Evolutionary conservation across 2,113 vertebrate species (phyloP).

Genomic region (Eolophus roseicapilla): DNA sequence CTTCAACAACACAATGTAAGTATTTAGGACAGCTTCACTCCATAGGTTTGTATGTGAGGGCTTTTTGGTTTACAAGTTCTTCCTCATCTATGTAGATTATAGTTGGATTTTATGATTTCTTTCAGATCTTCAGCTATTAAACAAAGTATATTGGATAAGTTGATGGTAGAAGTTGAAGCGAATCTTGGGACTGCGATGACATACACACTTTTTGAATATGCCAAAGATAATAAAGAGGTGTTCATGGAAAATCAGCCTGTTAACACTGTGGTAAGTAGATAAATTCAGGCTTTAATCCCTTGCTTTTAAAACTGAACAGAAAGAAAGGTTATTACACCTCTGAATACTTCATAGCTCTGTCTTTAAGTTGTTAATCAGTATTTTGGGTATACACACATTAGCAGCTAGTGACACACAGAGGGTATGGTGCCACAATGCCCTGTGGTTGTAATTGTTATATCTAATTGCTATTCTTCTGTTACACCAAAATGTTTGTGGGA

Average conservation of each 20-base stretch:
- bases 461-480: background rate
- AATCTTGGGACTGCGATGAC: conserved; percentile 96
- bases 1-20: conserved; percentile 96
- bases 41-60: background rate
- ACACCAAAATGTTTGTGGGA: background rate
- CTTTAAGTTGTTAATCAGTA: background rate
- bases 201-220: conserved; percentile 95
- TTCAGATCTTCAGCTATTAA: conserved; percentile 85
- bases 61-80: background rate
- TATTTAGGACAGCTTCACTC: background rate
- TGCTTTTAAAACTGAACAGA: background rate
- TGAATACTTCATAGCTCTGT: background rate
- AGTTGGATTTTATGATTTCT: background rate
- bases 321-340: background rate
- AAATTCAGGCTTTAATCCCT: background rate
- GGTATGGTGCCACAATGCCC: background rate
- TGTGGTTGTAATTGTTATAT: background rate
- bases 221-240: conserved; percentile 91
- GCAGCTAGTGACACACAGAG: background rate
- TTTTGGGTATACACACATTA: background rate
- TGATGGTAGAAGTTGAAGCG: conserved; percentile 88
- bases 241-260: conserved; percentile 93
- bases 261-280: conserved; percentile 77
- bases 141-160: conserved; percentile 82
- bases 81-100: background rate